Percentiles rank a stretch among this genome's conserved stretches.
These are phyloP conservation scores for Sitodiplosis mosellana DNA, from an alignment of 1,140 invertebrate species.

Conservation along the genomic window DNA sequence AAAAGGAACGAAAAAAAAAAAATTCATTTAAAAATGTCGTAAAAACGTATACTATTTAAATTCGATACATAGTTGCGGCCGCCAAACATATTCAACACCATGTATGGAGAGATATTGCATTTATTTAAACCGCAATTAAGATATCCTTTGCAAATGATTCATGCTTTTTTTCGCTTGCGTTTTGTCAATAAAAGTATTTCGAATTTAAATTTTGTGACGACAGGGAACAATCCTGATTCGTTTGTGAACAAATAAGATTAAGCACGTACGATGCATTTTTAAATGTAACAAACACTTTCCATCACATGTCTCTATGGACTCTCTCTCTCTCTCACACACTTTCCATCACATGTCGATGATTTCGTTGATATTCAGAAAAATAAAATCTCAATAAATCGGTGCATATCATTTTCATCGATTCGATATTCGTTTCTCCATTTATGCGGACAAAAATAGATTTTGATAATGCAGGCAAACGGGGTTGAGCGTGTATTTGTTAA, in stretches of 20 bases:
- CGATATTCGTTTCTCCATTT: background rate
- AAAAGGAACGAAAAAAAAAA: constrained; percentile 19
- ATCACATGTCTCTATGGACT: background rate
- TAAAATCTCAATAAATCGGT: background rate
- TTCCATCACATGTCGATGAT: too few relatives aligned
- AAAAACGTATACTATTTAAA: background rate
- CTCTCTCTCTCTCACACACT: too few relatives aligned
- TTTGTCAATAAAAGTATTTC: too few relatives aligned
- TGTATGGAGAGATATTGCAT: background rate
- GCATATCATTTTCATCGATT: background rate
- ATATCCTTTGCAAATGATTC: background rate
- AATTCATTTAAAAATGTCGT: background rate
- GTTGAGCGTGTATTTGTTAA: too few relatives aligned
- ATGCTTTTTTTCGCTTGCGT: too few relatives aligned
- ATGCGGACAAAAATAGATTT: background rate
- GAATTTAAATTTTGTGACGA: background rate
- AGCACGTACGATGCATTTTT: too few relatives aligned
- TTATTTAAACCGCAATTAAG: background rate
- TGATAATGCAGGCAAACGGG: background rate
- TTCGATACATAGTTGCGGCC: too few relatives aligned
- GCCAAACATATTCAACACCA: background rate
- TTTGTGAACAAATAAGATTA: background rate
- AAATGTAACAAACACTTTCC: background rate
- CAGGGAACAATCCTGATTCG: background rate
- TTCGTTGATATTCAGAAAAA: background rate